Evolutionary conservation across 2,797 vertebrate species (phyloP).

Genomic region (Carcharodon carcharias): DNA sequence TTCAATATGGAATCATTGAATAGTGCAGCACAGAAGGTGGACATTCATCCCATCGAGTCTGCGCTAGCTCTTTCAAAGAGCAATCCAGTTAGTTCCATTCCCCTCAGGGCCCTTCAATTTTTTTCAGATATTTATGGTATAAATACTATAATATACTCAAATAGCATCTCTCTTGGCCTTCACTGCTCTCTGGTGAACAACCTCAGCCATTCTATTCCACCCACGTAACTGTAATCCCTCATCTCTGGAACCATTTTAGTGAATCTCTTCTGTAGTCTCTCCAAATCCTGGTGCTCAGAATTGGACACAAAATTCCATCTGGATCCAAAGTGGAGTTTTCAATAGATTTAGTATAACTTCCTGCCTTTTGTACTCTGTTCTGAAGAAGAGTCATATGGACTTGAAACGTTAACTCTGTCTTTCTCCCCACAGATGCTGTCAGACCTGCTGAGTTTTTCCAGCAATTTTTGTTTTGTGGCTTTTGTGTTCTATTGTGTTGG

Average conservation of each 20-base stretch:
- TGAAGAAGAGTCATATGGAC: no score
- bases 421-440: no score
- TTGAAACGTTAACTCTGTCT: no score
- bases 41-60: background rate
- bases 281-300: background rate
- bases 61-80: background rate
- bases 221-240: background rate
- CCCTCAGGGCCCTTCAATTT: background rate
- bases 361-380: background rate
- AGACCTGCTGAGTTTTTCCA: no score
- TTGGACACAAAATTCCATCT: background rate
- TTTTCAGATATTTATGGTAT: background rate
- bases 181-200: background rate
- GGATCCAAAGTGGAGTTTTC: background rate
- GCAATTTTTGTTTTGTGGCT: background rate
- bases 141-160: no score
- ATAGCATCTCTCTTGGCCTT: background rate
- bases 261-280: background rate
- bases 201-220: background rate
- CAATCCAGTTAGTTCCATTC: background rate
- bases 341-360: background rate
- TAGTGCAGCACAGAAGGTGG: background rate
- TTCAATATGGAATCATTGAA: background rate
- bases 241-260: background rate
- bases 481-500: background rate